phyloP scores from a whole-genome alignment of 2,797 vertebrate genomes.

The Molossus molossus region DNA sequence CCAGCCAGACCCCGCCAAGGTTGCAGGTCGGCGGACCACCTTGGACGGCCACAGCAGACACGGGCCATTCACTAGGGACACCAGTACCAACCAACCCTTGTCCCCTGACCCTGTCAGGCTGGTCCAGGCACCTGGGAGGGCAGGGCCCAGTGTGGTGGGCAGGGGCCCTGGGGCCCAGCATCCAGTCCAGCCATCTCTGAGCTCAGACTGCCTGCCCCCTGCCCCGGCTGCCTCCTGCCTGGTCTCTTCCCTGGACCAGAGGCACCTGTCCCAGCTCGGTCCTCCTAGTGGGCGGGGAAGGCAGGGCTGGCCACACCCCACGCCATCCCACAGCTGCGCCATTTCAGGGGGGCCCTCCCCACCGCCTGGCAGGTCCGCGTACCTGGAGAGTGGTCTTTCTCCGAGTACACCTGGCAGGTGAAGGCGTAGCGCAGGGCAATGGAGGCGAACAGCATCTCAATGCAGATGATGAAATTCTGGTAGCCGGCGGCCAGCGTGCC shows the following conservation, averaged over 20 bases:
- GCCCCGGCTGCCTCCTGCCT: background rate
- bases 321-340: rapidly evolving
- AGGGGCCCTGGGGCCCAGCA: background rate
- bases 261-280: rapidly evolving
- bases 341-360: rapidly evolving
- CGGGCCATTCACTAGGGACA: background rate
- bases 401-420: slow-evolving; percentile 94
- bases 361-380: background rate
- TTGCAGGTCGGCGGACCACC: rapidly evolving
- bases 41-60: background rate
- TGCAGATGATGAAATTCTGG: slow-evolving; percentile 98
- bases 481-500: slow-evolving; percentile 97
- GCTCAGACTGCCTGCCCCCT: background rate
- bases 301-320: background rate
- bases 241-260: no score
- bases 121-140: background rate
- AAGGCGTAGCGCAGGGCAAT: slow-evolving; percentile 96
- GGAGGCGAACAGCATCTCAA: slow-evolving; percentile 97
- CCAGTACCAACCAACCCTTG: background rate
- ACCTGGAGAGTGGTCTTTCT: slow-evolving; percentile 95
- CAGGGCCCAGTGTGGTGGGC: no score
- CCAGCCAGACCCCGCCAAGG: background rate
- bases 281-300: rapidly evolving
- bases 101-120: background rate
- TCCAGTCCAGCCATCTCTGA: background rate